Conservation (phyloP, 2,888 invertebrate species). For the Lasioglossum malachurum region DNA sequence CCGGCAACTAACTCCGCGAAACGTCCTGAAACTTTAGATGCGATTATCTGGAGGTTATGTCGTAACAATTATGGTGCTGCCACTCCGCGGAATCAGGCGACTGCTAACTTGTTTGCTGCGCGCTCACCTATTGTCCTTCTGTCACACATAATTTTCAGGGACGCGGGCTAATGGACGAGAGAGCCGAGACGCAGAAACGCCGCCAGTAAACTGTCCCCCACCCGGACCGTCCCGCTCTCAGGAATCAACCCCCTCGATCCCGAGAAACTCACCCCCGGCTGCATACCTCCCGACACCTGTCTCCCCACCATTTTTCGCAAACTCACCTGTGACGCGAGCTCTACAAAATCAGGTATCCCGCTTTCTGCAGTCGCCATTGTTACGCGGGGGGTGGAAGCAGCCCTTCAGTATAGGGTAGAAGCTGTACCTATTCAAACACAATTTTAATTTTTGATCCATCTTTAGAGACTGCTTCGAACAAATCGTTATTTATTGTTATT, state of each 20-base stretch:
- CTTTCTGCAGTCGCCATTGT: too few species aligned
- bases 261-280: neutral
- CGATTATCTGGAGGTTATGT: conserved; percentile 85
- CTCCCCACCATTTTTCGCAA: neutral
- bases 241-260: neutral
- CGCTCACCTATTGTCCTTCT: conserved; percentile 79
- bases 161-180: conserved; percentile 76
- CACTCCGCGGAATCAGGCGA: conserved; percentile 82
- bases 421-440: neutral
- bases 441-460: neutral
- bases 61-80: conserved; percentile 84
- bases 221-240: neutral
- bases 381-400: neutral
- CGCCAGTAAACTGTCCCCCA: conserved; percentile 31
- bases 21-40: conserved; percentile 84
- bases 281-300: neutral
- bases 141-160: conserved; percentile 80
- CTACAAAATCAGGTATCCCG: too few species aligned
- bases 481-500: neutral
- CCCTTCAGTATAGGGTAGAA: too few species aligned
- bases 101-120: conserved; percentile 83
- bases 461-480: neutral
- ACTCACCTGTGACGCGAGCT: too few species aligned
- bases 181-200: conserved; percentile 35
- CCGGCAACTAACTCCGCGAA: conserved; percentile 83